phyloP scores from a whole-genome alignment of 2,888 invertebrate species.

The Drosophila leonis region DNA sequence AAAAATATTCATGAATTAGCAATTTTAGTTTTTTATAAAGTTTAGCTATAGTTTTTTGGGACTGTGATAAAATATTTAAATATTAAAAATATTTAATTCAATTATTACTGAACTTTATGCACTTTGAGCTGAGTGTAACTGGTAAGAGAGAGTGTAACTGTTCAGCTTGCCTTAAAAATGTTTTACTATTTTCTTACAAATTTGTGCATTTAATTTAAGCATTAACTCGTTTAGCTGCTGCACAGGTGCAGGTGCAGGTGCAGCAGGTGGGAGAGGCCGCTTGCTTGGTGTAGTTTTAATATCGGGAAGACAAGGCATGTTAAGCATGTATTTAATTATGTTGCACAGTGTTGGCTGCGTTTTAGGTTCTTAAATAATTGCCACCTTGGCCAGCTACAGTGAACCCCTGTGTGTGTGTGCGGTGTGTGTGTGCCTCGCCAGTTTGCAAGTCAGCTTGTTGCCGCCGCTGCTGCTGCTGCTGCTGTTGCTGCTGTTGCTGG shows the following conservation, averaged over 20 bases:
- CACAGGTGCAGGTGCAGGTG: slow-evolving; percentile 2
- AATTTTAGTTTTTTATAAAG: background rate
- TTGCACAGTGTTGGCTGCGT: slow-evolving; percentile 41
- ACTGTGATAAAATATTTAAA: background rate
- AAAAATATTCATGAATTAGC: background rate
- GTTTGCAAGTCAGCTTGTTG: slow-evolving; percentile 9
- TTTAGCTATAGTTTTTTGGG: background rate
- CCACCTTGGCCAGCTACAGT: slow-evolving; percentile 28
- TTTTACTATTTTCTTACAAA: background rate
- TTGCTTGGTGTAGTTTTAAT: background rate
- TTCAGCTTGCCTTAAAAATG: background rate
- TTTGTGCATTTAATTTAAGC: slow-evolving; percentile 21
- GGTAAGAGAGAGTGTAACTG: no score
- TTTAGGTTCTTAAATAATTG: slow-evolving; percentile 50
- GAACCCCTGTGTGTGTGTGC: background rate
- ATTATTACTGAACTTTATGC: background rate
- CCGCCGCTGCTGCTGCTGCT: background rate
- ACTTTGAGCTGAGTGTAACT: background rate
- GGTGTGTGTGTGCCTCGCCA: slow-evolving; percentile 4
- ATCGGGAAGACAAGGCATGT: slow-evolving; percentile 12
- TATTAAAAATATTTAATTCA: background rate
- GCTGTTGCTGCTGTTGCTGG: slow-evolving; percentile 24
- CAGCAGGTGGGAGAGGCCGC: background rate
- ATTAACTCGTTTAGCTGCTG: slow-evolving; percentile 11
- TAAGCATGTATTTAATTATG: slow-evolving; percentile 47